These are phyloP conservation scores for Vanacampus margaritifer DNA, from an alignment of 2,113 vertebrate genomes.

Conservation along the genomic window DNA sequence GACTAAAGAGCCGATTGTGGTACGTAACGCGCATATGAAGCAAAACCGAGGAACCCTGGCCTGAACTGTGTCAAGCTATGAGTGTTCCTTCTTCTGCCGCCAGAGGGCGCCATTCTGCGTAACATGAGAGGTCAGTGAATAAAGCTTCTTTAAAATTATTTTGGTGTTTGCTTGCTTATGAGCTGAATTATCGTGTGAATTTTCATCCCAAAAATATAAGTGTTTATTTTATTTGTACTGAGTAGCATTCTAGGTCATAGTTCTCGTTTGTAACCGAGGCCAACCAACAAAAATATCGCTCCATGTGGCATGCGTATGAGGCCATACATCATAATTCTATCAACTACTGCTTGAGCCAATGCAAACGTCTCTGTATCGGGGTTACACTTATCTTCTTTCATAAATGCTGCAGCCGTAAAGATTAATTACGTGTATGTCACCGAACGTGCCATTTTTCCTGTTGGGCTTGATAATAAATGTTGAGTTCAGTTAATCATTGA, in stretches of 20 bases:
- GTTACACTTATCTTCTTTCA: background rate
- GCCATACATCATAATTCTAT: background rate
- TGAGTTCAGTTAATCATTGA: too few relatives aligned
- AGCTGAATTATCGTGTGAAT: background rate
- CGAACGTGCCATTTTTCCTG: background rate
- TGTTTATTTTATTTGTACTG: background rate
- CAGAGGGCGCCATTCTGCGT: constrained; percentile 47
- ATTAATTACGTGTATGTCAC: too few relatives aligned
- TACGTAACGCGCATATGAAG: background rate
- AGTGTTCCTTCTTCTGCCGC: constrained; percentile 20
- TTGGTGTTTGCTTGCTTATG: background rate
- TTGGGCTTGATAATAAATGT: background rate
- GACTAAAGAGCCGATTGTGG: background rate
- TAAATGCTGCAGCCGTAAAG: background rate
- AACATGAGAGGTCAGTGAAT: constrained; percentile 2
- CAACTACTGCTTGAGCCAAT: background rate
- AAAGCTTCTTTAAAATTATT: too few relatives aligned
- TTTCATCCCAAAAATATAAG: background rate
- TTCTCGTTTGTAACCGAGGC: constrained; percentile 15
- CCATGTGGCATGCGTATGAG: background rate
- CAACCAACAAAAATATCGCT: constrained; percentile 22
- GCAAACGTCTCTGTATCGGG: background rate
- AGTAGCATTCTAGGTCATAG: constrained; percentile 39
- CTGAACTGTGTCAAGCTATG: background rate
- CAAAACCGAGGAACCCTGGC: background rate